Conservation (phyloP, 2,113 vertebrate species). For the Corapipo altera region DNA sequence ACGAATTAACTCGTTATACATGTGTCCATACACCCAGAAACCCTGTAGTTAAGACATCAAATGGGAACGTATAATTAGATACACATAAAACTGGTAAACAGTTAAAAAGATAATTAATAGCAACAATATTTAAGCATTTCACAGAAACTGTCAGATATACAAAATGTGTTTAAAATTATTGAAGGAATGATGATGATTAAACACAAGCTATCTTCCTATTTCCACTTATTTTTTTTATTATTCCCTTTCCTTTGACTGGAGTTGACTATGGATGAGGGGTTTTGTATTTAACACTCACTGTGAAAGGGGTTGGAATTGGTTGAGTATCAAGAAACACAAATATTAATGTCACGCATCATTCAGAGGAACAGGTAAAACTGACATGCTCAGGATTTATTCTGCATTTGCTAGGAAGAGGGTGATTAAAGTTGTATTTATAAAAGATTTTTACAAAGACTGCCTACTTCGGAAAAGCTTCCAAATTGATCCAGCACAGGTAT, state of each 20-base stretch:
- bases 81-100: neutral
- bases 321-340: neutral
- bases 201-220: neutral
- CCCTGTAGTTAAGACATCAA: neutral
- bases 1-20: neutral
- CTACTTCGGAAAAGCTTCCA: neutral
- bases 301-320: neutral
- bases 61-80: neutral
- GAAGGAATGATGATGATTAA: neutral
- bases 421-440: neutral
- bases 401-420: neutral
- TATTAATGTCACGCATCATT: neutral
- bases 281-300: neutral
- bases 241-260: neutral
- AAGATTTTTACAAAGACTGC: neutral
- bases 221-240: neutral
- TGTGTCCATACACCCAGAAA: neutral
- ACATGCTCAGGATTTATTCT: neutral
- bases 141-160: neutral
- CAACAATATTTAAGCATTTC: neutral
- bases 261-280: accelerated
- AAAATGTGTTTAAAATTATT: neutral
- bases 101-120: neutral
- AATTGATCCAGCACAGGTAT: neutral
- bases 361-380: neutral